Evolutionary conservation across 2,888 invertebrate species (phyloP).

Genomic region (Pachycephus smyrnensis): DNA sequence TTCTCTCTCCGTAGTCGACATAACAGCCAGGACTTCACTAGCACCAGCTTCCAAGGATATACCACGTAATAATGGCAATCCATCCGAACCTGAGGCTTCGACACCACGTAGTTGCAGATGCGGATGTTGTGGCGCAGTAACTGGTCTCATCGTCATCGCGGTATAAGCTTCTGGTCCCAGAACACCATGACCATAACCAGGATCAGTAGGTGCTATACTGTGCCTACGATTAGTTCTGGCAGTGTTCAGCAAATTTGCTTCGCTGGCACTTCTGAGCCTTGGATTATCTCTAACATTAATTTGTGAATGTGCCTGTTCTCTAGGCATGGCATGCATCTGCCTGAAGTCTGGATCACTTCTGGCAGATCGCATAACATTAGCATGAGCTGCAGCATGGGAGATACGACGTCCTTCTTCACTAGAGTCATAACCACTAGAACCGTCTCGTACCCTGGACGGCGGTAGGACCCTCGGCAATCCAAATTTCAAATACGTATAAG

Average conservation of each 20-base stretch:
- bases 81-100: slow-evolving; percentile 52
- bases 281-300: slow-evolving; percentile 51
- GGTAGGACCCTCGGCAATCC: slow-evolving; percentile 93
- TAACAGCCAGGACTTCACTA: slow-evolving; percentile 89
- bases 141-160: slow-evolving; percentile 34
- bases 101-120: slow-evolving; percentile 60
- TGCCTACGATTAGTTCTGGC: slow-evolving; percentile 53
- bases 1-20: slow-evolving; percentile 90
- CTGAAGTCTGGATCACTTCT: slow-evolving; percentile 88
- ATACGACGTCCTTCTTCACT: slow-evolving; percentile 75
- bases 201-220: slow-evolving; percentile 64
- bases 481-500: slow-evolving; percentile 94
- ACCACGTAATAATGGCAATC: slow-evolving; percentile 74
- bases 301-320: slow-evolving; percentile 54
- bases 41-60: slow-evolving; percentile 90
- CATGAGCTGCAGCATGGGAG: slow-evolving; percentile 71
- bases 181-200: slow-evolving; percentile 49
- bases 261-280: slow-evolving; percentile 77
- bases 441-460: slow-evolving; percentile 78
- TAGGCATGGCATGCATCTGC: slow-evolving; percentile 56
- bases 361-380: slow-evolving; percentile 76
- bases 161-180: slow-evolving; percentile 42
- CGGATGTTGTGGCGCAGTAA: slow-evolving; percentile 52
- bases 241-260: slow-evolving; percentile 80
- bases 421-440: slow-evolving; percentile 93